Base-by-base conservation (phyloP, 2,888 invertebrate genomes). In the Oscheius onirici region DNA sequence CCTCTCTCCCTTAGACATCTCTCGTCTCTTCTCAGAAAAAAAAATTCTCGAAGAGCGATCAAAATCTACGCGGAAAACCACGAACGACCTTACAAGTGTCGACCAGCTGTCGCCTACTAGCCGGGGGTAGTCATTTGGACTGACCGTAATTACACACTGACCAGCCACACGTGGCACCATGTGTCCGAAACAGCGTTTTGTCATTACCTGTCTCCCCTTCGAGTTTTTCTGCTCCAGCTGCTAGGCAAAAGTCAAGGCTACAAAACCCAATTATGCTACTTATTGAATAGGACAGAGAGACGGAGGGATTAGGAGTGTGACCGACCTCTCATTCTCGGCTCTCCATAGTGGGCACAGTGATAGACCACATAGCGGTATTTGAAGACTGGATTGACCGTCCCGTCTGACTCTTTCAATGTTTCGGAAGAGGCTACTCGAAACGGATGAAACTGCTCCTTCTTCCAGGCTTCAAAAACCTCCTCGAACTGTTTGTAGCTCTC, bases 371-470 rank as follows among this genome's bases (percentile, higher is more conserved):
- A 87, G 43, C 83, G 79, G 72, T 87, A 87, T 24, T 70, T 71
- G 76, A 85, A 84, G 17, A 34, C 41, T 1, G 77, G 44, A 57
- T 77, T 81, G 54, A 78, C 49, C 0, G 24, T 17, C 24, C 79
- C 77, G 40, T 79, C 75, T 1, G 76, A 71, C 28, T 77, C 75
- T 13, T 76, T 71, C 24, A 84, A 74, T 17, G 79, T 75, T 69
- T 86, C 86, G 2, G 84, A 84, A 11, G 82, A 83, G 17, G 86
- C 86, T 6, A 85, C 81, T 0, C 86, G 81, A 57, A 86, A 86
- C 3, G 83, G 85, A 57, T 84, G 84, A 28, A 66, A 69, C 57
- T 80, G 40, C 20, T 67, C 65, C 11, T 20, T n/a, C 68, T 84
- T 85, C 86, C 86, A 86, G 2, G 44, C 40, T 13, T 84, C 81